phyloP scores from a whole-genome alignment of 2,797 vertebrate species.

The Numenius phaeopus region DNA sequence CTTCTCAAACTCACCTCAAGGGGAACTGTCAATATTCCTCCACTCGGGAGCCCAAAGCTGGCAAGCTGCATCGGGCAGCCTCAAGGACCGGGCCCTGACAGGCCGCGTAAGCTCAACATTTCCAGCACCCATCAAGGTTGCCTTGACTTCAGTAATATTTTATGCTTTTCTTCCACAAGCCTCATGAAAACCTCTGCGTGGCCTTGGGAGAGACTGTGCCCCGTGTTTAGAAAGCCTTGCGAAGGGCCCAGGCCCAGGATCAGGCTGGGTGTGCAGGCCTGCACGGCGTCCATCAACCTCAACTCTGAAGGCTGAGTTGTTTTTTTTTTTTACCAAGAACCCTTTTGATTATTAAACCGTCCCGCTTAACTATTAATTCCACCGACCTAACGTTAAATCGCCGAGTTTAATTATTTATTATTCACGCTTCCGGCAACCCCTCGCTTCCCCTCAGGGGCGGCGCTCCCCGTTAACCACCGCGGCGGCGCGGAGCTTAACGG shows the following conservation, averaged over 20 bases:
- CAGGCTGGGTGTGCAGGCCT: rapidly evolving
- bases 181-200: rapidly evolving
- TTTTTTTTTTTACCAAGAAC: neutral
- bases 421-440: rapidly evolving
- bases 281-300: neutral
- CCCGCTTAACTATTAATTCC: neutral
- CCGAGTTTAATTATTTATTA: neutral
- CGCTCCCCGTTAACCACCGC: neutral
- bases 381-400: neutral
- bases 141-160: neutral
- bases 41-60: rapidly evolving
- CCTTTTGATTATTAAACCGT: neutral
- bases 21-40: rapidly evolving
- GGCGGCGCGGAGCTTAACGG: neutral
- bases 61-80: rapidly evolving
- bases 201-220: neutral
- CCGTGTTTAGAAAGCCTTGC: rapidly evolving
- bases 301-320: neutral
- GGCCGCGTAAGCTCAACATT: rapidly evolving
- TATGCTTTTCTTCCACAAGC: neutral
- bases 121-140: neutral
- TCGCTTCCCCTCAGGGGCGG: neutral
- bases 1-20: neutral
- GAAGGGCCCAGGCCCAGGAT: neutral
- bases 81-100: neutral